Evolutionary conservation across 2,797 vertebrate species (phyloP).

Genomic region (Halcyon badia): DNA sequence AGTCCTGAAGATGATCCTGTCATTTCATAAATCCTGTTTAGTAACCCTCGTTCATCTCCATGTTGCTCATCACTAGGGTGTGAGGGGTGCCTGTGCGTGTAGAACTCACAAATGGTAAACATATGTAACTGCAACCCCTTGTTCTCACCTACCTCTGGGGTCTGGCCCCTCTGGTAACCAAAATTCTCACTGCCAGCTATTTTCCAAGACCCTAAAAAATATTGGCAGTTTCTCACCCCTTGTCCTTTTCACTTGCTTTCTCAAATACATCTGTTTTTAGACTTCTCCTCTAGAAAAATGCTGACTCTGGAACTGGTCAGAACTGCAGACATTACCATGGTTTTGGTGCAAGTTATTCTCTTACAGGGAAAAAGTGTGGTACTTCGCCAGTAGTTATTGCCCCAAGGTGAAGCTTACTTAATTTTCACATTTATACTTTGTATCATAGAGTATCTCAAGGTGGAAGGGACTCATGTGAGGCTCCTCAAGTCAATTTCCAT

Average conservation of each 20-base stretch:
- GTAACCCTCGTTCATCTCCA: neutral
- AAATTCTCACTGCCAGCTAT: neutral
- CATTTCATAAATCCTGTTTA: neutral
- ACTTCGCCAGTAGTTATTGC: rapidly evolving
- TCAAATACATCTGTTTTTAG: neutral
- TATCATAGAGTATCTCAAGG: neutral
- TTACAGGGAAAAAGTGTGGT: neutral
- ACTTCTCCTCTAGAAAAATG: neutral
- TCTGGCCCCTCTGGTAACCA: neutral
- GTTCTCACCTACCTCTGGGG: neutral
- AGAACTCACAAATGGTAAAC: neutral
- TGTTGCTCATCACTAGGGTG: neutral
- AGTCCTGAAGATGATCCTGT: neutral
- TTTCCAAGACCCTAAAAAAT: neutral
- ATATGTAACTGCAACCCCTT: neutral
- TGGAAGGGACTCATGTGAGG: neutral
- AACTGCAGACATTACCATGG: neutral
- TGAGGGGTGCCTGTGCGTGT: neutral
- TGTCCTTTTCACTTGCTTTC: neutral
- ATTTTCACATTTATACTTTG: neutral
- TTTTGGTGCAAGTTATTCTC: neutral
- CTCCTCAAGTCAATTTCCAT: neutral
- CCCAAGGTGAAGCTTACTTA: neutral
- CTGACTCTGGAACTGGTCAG: neutral
- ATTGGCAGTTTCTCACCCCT: neutral